These are phyloP conservation scores for Phymanthus crucifer DNA, from an alignment of 92 coral and sea anemone species.

Conservation along the genomic window DNA sequence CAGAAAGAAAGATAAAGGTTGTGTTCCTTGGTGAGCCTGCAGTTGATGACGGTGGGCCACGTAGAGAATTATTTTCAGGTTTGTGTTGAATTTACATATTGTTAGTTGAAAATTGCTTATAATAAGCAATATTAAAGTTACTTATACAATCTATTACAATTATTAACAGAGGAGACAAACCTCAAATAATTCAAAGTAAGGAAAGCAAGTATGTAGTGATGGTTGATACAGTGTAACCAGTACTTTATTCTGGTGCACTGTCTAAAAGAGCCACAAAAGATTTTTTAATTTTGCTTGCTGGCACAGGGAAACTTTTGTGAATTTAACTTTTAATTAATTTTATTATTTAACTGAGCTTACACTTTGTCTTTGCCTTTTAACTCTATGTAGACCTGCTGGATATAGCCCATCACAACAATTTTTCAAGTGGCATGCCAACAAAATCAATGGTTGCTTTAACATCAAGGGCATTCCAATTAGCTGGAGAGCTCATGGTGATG, in stretches of 20 bases:
- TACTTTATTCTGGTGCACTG: not conserved
- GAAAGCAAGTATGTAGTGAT: not conserved
- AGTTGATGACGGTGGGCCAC: slow-evolving; percentile 3
- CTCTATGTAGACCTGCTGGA: slow-evolving; percentile 41
- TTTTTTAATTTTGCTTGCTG: not conserved
- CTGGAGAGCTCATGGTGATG: slow-evolving; percentile 59
- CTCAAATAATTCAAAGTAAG: not conserved
- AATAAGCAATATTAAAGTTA: not conserved
- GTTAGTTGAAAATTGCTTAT: not conserved
- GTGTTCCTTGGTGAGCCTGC: slow-evolving; percentile 2
- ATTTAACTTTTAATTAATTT: not conserved
- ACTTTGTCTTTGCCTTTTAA: slow-evolving; percentile 2
- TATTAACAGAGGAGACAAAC: not conserved
- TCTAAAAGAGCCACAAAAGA: not conserved
- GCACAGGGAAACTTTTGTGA: not conserved
- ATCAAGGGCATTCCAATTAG: slow-evolving; percentile 39
- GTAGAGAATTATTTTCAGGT: slow-evolving; percentile 13
- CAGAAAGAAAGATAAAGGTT: slow-evolving; percentile 3
- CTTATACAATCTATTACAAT: not conserved
- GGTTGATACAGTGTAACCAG: slow-evolving; percentile 3
- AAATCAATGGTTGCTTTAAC: slow-evolving; percentile 52
- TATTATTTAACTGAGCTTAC: slow-evolving; percentile 1
- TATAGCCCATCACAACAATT: slow-evolving; percentile 37
- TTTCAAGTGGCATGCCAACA: slow-evolving; percentile 49
- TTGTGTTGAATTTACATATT: not conserved